These are phyloP conservation scores for Papilio machaon DNA, from an alignment of 1,140 invertebrate species.

Conservation along the genomic window DNA sequence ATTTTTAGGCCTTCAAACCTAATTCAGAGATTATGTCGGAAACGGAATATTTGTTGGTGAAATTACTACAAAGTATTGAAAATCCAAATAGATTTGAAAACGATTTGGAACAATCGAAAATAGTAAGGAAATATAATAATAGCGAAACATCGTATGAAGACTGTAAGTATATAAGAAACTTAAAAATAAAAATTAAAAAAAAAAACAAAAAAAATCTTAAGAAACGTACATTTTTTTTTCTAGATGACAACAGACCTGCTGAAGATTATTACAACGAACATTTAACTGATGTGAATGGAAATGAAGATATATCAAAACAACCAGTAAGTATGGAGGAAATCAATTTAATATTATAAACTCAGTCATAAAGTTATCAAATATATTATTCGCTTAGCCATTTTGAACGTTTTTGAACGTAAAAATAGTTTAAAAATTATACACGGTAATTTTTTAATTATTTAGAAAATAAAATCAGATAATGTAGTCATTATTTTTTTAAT, in stretches of 20 bases:
- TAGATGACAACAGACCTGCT: background rate
- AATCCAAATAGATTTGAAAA: constrained; percentile 5
- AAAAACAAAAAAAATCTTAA: no score
- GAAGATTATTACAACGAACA: background rate
- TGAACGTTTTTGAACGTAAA: no score
- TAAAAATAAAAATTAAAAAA: no score
- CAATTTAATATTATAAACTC: background rate
- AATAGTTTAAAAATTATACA: no score
- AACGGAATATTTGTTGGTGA: background rate
- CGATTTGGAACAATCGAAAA: constrained; percentile 7
- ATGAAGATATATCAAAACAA: background rate
- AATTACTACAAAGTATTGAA: constrained; percentile 23
- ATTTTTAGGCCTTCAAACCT: constrained; percentile 9
- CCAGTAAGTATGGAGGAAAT: background rate
- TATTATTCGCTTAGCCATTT: no score
- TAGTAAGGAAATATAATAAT: background rate
- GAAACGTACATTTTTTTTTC: background rate
- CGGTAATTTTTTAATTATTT: no score
- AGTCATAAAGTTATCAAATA: no score
- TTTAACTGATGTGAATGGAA: background rate
- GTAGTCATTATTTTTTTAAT: no score
- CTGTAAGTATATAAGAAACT: background rate
- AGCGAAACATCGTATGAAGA: background rate
- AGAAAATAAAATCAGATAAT: no score
- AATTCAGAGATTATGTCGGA: constrained; percentile 6